A percentile compares a stretch with the other conserved stretches of the same genome.
Evolutionary conservation across 2,888 invertebrate genomes (phyloP).

Genomic region (Dryobota labecula): DNA sequence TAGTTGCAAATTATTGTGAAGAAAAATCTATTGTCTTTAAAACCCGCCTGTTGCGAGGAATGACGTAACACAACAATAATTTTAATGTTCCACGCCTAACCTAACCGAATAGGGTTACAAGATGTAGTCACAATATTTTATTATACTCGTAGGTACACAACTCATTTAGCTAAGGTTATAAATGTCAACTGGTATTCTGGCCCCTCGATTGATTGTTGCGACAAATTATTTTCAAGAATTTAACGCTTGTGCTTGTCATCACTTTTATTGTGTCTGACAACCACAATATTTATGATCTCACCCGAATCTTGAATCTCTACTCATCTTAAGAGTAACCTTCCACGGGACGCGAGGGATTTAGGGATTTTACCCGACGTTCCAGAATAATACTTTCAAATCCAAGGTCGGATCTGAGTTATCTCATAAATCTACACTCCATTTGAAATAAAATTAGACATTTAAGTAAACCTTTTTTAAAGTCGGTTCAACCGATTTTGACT

Average conservation of each 20-base stretch:
- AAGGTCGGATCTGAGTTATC: neutral
- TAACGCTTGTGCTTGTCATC: slow-evolving; percentile 23
- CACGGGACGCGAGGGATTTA: slow-evolving; percentile 3
- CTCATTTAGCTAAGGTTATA: slow-evolving; percentile 37
- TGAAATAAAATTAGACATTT: too few species aligned
- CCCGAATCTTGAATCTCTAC: neutral
- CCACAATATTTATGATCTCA: slow-evolving; percentile 26
- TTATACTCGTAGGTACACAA: slow-evolving; percentile 33
- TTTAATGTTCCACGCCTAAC: slow-evolving; percentile 41
- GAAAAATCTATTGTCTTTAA: slow-evolving; percentile 34
- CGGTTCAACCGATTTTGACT: too few species aligned
- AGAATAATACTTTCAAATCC: slow-evolving; percentile 18
- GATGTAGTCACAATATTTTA: slow-evolving; percentile 32
- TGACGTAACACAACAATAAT: slow-evolving; percentile 51
- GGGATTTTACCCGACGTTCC: slow-evolving; percentile 10
- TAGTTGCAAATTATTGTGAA: slow-evolving; percentile 16
- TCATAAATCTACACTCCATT: too few species aligned
- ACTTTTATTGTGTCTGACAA: slow-evolving; percentile 16
- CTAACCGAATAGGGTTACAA: slow-evolving; percentile 17
- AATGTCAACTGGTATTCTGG: slow-evolving; percentile 38
- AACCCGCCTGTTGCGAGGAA: slow-evolving; percentile 8
- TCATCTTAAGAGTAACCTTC: neutral
- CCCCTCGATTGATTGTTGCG: slow-evolving; percentile 34
- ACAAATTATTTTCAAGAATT: slow-evolving; percentile 40
- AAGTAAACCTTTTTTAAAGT: too few species aligned